phyloP scores from a whole-genome alignment of 2,113 vertebrate species.

The Leptosomus discolor region DNA sequence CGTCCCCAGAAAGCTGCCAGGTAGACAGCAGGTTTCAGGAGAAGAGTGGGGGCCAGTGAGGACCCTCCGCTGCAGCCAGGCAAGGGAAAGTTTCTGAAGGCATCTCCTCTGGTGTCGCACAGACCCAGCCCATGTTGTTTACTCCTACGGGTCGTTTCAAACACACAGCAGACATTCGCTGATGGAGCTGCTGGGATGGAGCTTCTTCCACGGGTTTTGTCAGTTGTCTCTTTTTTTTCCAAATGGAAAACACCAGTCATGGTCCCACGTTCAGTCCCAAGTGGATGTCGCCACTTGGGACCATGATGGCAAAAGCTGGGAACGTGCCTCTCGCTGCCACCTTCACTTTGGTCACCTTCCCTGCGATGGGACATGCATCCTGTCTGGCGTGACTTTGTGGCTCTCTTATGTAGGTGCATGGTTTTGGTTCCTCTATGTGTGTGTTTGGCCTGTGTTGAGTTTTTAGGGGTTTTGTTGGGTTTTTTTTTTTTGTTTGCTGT shows the following conservation, averaged over 20 bases:
- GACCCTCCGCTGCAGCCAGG: neutral
- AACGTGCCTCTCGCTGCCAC: slow-evolving; percentile 37
- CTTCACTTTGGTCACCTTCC: slow-evolving; percentile 71
- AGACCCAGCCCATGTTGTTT: neutral
- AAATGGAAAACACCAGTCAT: slow-evolving; percentile 9
- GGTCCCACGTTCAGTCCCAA: neutral
- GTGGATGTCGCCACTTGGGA: neutral
- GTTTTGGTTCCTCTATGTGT: slow-evolving; percentile 47
- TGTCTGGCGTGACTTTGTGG: slow-evolving; percentile 10
- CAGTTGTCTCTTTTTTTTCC: neutral
- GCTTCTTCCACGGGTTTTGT: slow-evolving; percentile 1
- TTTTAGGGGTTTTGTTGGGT: slow-evolving; percentile 13
- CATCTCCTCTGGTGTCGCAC: neutral
- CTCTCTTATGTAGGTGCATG: slow-evolving; percentile 60
- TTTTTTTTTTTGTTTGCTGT: slow-evolving; percentile 31
- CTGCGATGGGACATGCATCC: slow-evolving; percentile 57
- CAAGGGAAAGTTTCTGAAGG: neutral
- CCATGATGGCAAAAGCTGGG: slow-evolving; percentile 68
- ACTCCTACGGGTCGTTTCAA: neutral
- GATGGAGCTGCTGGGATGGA: neutral
- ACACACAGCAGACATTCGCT: neutral
- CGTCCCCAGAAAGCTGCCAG: neutral
- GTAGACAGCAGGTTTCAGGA: neutral
- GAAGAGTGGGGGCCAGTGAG: neutral
- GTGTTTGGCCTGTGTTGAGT: slow-evolving; percentile 44